Evolutionary conservation across 2,888 invertebrate genomes (phyloP), one percentile per base, ranked within the genome.

Genomic region (Lasius fuliginosus): DNA sequence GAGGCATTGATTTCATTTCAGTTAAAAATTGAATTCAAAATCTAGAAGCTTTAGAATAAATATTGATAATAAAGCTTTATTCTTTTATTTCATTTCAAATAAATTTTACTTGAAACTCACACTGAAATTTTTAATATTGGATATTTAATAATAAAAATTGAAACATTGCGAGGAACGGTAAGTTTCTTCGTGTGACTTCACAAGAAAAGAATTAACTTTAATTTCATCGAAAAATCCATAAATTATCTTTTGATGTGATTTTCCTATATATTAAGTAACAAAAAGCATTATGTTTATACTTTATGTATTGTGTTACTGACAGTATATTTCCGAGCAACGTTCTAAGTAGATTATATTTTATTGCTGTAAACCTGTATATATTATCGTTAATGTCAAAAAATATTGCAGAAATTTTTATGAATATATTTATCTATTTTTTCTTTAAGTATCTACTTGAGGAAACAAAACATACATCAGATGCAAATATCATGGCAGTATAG

Each of bases 391-490:
- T 67, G 15, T 15, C 8, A 58, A 58, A 77, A 40, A n/a, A 65
- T 65, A 58, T 58, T n/a, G 27, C 9, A 30, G 15, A 27, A 1
- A 30, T 56, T 49, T 6, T 2, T 30, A 42, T 42, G 27, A 30
- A 67, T 40, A 56, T 15, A 27, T 40, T 46, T 18, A 33, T 65
- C 12, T n/a, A 67, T 58, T 67, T 36, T 56, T 56, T 58, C 15
- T 67, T 42, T 58, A 67, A 64, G 12, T 58, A 49, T 18, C 15
- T 71, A 74, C 56, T 33, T 82, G 60, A 33, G 33, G 23, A 33
- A 65, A 75, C 56, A 56, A 56, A 82, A 74, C 65, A 30, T 6
- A 60, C 49, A 64, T 27, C 6, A 46, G 30, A 68, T 23, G n/a
- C 27, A 68, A 75, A 75, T 33, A 53, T 53, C 27, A 49, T 58